phyloP scores from a whole-genome alignment of 2,113 vertebrate species.

The Nannobrachium achirus region DNA sequence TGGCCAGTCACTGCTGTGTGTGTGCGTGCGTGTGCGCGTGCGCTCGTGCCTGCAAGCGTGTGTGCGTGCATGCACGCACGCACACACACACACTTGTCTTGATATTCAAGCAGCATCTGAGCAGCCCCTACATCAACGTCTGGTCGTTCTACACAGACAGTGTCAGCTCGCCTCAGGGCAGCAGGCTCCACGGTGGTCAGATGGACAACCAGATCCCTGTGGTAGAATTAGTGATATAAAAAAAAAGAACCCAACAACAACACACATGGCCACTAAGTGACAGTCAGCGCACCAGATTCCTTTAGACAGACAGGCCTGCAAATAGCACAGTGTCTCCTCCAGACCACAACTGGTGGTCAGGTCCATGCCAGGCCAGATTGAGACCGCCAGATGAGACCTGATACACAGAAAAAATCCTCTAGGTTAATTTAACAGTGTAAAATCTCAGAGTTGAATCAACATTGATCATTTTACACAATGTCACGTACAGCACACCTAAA shows the following conservation, averaged over 20 bases:
- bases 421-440: no score
- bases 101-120: conserved; percentile 78
- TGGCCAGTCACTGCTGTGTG: conserved; percentile 58
- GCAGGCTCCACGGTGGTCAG: conserved; percentile 79
- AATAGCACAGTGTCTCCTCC: conserved; percentile 75
- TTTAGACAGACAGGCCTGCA: conserved; percentile 80
- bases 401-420: conserved; percentile 27
- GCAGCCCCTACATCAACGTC: conserved; percentile 78
- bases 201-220: conserved; percentile 80
- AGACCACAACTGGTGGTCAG: conserved; percentile 76
- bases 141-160: conserved; percentile 79
- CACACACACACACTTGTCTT: conserved; percentile 27
- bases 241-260: conserved; percentile 56
- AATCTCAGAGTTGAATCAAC: no score
- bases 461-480: background rate
- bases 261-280: conserved; percentile 73
- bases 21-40: conserved; percentile 36
- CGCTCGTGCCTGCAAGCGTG: background rate
- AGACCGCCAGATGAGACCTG: conserved; percentile 74
- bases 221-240: conserved; percentile 75
- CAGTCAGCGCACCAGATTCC: conserved; percentile 78
- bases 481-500: conserved; percentile 40
- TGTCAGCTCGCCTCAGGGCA: conserved; percentile 81
- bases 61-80: conserved; percentile 5
- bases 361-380: conserved; percentile 67